A percentile compares a stretch with the other conserved stretches of the same genome.
phyloP scores from a whole-genome alignment of 2,113 vertebrate species.

The Perccottus glenii region DNA sequence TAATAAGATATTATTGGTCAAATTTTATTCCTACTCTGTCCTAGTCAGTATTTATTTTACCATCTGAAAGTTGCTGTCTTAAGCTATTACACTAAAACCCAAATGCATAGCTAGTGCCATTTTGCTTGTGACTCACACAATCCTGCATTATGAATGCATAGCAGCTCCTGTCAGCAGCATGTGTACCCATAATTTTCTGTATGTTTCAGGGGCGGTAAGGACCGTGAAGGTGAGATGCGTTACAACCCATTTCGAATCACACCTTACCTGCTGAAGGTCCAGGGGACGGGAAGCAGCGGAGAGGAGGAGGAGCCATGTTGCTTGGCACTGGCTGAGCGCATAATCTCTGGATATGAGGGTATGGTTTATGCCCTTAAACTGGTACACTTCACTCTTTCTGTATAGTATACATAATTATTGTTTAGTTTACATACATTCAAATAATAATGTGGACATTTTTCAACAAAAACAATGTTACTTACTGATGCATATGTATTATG shows the following conservation, averaged over 20 bases:
- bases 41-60: no score
- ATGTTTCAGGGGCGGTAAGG: conserved; percentile 80
- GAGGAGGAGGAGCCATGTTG: conserved; percentile 84
- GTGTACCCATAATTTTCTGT: not conserved
- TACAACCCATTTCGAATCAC: conserved; percentile 86
- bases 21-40: no score
- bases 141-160: not conserved
- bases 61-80: no score
- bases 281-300: conserved; percentile 37
- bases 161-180: conserved; percentile 4
- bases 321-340: conserved; percentile 84
- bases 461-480: no score
- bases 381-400: not conserved
- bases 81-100: no score
- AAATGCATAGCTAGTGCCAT: no score
- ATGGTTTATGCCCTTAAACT: not conserved
- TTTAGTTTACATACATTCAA: no score
- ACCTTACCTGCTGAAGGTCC: conserved; percentile 83
- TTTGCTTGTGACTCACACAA: not conserved
- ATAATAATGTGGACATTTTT: no score
- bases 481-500: conserved; percentile 1
- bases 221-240: conserved; percentile 75
- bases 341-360: conserved; percentile 92
- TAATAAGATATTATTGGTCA: no score
- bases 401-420: no score